Percentiles rank a stretch among this genome's conserved stretches.
These are phyloP conservation scores for Taeniopygia guttata DNA, from an alignment of 2,797 vertebrate genomes.

Conservation along the genomic window DNA sequence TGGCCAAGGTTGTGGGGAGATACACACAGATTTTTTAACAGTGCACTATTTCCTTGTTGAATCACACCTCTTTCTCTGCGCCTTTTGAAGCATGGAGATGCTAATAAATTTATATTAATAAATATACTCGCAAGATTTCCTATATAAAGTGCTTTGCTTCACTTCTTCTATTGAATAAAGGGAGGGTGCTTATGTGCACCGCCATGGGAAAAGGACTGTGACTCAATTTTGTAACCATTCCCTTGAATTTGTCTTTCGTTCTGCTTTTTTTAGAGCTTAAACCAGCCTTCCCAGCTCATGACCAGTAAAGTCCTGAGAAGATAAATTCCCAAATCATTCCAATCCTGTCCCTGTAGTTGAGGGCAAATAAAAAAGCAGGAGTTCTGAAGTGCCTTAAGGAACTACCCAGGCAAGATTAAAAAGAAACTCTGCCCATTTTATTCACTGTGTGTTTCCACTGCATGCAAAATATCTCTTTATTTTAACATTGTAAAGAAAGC, in stretches of 20 bases:
- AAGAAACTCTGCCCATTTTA: background rate
- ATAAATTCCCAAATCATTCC: background rate
- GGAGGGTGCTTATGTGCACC: background rate
- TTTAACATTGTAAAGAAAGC: background rate
- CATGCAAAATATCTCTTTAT: background rate
- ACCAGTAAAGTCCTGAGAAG: background rate
- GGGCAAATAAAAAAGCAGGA: background rate
- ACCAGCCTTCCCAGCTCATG: background rate
- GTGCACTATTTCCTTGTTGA: background rate
- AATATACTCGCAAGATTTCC: background rate
- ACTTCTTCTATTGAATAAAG: background rate
- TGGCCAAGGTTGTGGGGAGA: background rate
- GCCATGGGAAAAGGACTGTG: background rate
- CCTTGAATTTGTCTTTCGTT: background rate
- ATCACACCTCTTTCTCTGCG: background rate
- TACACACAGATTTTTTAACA: background rate
- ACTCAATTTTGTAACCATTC: background rate
- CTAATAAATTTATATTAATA: constrained; percentile 1
- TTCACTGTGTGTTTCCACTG: background rate
- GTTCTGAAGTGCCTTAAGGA: background rate
- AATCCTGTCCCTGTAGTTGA: background rate
- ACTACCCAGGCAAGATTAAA: background rate
- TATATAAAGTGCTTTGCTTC: background rate
- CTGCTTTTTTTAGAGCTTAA: background rate
- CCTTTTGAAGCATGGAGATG: background rate